Percentiles rank a stretch among this genome's conserved stretches.
Evolutionary conservation across 2,113 vertebrate genomes (phyloP).

Genomic region (Callithrix jacchus): DNA sequence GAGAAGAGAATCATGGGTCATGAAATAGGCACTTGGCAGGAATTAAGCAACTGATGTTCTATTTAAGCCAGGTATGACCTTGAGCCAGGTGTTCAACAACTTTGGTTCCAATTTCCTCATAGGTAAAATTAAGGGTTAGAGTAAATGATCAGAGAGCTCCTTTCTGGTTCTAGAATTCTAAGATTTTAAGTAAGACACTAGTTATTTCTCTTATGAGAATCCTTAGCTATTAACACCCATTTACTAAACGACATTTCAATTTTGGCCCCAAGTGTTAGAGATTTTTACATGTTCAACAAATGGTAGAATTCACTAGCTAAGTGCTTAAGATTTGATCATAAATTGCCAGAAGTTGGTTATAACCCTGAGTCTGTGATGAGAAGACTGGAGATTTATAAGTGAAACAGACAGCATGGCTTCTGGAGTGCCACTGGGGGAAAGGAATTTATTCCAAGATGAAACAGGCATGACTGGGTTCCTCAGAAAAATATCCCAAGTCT

Average conservation of each 20-base stretch:
- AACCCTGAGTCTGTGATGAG: constrained; percentile 51
- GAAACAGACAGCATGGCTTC: constrained; percentile 63
- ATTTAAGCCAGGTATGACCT: not conserved
- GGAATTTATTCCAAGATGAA: constrained; percentile 63
- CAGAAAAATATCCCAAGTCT: constrained; percentile 62
- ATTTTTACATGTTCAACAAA: constrained; percentile 66
- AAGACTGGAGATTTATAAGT: constrained; percentile 56
- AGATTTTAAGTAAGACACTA: not conserved
- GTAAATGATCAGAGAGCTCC: not conserved
- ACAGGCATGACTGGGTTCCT: constrained; percentile 29
- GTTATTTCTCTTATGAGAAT: constrained; percentile 40
- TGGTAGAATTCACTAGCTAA: constrained; percentile 52
- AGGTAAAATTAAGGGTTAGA: not conserved
- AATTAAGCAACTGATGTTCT: not conserved
- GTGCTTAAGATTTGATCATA: constrained; percentile 58
- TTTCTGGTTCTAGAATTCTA: constrained; percentile 38
- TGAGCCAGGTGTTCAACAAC: not conserved
- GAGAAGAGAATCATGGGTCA: not conserved
- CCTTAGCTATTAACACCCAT: constrained; percentile 35
- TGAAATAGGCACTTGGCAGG: not conserved
- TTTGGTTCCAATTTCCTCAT: not conserved
- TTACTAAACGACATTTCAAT: constrained; percentile 72
- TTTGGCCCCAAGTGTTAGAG: constrained; percentile 26
- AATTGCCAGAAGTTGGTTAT: constrained; percentile 44
- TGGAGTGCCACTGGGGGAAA: constrained; percentile 37